Percentiles rank a stretch among this genome's conserved stretches.
These are phyloP conservation scores for Podiceps cristatus DNA, from an alignment of 2,113 vertebrate species.

Conservation along the genomic window DNA sequence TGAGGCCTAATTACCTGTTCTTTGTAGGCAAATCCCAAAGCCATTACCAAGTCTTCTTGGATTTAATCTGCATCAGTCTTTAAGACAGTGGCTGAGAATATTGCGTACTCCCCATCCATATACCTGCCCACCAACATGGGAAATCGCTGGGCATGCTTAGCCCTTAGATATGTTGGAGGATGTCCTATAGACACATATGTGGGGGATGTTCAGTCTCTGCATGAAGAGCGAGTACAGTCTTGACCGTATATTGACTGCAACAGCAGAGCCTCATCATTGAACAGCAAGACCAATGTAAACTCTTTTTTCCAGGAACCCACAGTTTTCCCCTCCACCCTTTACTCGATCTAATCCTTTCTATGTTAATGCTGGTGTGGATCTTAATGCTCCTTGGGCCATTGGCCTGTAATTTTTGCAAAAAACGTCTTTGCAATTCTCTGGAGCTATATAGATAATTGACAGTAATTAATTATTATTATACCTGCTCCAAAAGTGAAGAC, in stretches of 20 bases:
- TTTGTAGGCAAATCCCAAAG: neutral
- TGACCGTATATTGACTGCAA: neutral
- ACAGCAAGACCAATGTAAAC: neutral
- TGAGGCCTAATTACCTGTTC: neutral
- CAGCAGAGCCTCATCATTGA: neutral
- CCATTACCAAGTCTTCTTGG: neutral
- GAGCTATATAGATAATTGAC: slow-evolving; percentile 16
- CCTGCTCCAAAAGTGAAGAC: neutral
- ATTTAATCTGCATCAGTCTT: neutral
- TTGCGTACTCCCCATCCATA: neutral
- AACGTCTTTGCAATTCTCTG: neutral
- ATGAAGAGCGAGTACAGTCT: neutral
- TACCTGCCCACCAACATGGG: neutral
- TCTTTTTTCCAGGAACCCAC: neutral
- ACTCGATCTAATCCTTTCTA: neutral
- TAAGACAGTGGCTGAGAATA: neutral
- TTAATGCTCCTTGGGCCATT: neutral
- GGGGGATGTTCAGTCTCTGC: neutral
- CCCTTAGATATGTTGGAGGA: neutral
- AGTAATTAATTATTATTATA: slow-evolving; percentile 42
- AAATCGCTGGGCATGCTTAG: neutral
- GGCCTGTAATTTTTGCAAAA: neutral
- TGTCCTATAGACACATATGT: no score
- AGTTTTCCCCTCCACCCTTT: neutral
- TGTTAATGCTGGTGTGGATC: neutral